phyloP scores from a whole-genome alignment of 2,888 invertebrate species.

The Mimas tiliae region DNA sequence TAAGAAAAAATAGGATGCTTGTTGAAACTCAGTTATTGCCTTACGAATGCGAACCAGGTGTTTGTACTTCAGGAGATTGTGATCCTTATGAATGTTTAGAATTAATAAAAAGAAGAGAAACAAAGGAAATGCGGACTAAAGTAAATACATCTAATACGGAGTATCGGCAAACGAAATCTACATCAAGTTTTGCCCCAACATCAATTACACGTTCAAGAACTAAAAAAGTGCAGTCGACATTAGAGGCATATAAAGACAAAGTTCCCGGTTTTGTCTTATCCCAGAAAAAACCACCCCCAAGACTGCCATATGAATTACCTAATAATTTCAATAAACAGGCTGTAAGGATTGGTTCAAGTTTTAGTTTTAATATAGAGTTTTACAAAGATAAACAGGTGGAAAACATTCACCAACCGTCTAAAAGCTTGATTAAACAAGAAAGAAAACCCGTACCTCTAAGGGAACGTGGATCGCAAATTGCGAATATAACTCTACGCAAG shows the following conservation, averaged over 20 bases:
- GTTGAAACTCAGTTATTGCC: slow-evolving; percentile 36
- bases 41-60: slow-evolving; percentile 50
- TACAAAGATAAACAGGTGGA: slow-evolving; percentile 39
- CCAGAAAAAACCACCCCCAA: neutral
- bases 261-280: neutral
- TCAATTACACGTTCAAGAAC: slow-evolving; percentile 35
- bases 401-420: neutral
- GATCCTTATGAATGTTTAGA: slow-evolving; percentile 48
- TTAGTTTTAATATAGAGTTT: slow-evolving; percentile 54
- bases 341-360: slow-evolving; percentile 45
- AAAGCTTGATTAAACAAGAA: neutral
- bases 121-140: slow-evolving; percentile 31
- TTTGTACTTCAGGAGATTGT: slow-evolving; percentile 49
- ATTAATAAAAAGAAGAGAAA: slow-evolving; percentile 42
- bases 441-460: neutral
- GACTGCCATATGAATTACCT: neutral
- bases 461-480: slow-evolving; percentile 4
- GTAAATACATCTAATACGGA: slow-evolving; percentile 36
- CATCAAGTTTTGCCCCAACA: slow-evolving; percentile 43
- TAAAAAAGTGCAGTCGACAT: slow-evolving; percentile 46
- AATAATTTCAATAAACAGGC: slow-evolving; percentile 31
- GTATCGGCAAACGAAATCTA: slow-evolving; percentile 44
- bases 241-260: slow-evolving; percentile 30
- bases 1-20: slow-evolving; percentile 29
- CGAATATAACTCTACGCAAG: neutral